Evolutionary conservation across 2,797 vertebrate species (phyloP), one percentile per base, ranked within the genome.

Genomic region (Trachurus trachurus): DNA sequence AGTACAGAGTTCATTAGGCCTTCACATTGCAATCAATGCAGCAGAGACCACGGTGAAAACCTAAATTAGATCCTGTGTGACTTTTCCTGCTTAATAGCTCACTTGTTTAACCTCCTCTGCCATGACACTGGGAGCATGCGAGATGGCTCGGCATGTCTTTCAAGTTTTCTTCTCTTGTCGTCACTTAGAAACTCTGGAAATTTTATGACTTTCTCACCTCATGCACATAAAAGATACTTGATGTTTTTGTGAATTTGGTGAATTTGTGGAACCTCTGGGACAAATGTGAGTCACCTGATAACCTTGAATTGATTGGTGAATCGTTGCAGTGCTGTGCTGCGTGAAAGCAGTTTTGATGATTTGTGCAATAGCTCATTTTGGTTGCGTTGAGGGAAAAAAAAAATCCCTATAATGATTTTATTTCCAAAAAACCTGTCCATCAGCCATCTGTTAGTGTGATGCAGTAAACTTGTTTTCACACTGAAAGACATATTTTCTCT

Each of bases 21-120:
- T 87, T 90, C 87, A 86, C 90, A 85, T 53, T 80, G 85, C 89
- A 94, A 94, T 95, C 93, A 94, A 93, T 95, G 92, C 87, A 83
- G 84, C 71, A 64, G 86, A 92, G 88, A 89, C 87, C 66, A 50
- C 75, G 12, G 86, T 78, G 84, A 89, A 89, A 92, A 88, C 85
- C 87, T 91, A 95, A 95, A 95, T 93, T 83, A 93, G 91, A 89
- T 95, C 93, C 89, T 87, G 79, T 88, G 93, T 93, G 93, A 93
- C 86, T 94, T 90, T 78, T 83, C 79, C 90, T 92, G 88, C 89
- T 91, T 81, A 93, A 84, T 81, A 71, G 84, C 86, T 87, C 68
- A 78, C 87, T 87, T 91, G 84, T 89, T 47, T 93, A 91, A 88
- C 78, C 71, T 75, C 49, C 67, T 66, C 65, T 1, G 4, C 61